phyloP scores from a whole-genome alignment of 2,888 invertebrate species.

The Rapana venosa region DNA sequence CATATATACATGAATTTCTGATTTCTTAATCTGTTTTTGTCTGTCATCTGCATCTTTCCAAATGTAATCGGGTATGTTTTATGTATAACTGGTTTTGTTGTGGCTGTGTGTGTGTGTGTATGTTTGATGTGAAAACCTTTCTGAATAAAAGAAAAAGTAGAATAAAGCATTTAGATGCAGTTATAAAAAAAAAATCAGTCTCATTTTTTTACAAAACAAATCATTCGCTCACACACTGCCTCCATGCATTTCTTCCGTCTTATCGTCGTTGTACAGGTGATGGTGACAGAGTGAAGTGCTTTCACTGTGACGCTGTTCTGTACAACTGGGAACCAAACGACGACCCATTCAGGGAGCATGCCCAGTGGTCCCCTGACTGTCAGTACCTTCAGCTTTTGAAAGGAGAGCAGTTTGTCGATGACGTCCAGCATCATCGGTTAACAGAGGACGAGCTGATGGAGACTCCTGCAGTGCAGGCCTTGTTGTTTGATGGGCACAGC shows the following conservation, averaged over 20 bases:
- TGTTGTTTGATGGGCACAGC: constrained; percentile 17
- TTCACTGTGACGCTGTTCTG: constrained; percentile 93
- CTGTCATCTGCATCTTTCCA: too few species aligned
- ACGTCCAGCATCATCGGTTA: constrained; percentile 47
- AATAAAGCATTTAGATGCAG: too few species aligned
- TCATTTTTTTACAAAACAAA: too few species aligned
- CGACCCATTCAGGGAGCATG: constrained; percentile 95
- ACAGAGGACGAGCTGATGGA: background rate
- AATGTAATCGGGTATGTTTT: too few species aligned
- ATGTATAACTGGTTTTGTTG: too few species aligned
- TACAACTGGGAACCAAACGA: constrained; percentile 94
- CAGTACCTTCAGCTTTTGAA: constrained; percentile 88
- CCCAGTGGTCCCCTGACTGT: constrained; percentile 92
- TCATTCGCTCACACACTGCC: too few species aligned
- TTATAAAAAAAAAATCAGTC: too few species aligned
- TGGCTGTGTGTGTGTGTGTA: too few species aligned
- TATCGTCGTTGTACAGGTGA: constrained; percentile 77
- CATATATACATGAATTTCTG: background rate
- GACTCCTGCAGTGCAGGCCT: constrained; percentile 28
- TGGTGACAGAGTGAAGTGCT: constrained; percentile 93
- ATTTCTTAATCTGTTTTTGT: background rate
- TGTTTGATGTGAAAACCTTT: too few species aligned
- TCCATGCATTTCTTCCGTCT: background rate
- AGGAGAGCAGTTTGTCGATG: constrained; percentile 87
- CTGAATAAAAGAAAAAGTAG: too few species aligned